Evolutionary conservation across 2,888 invertebrate species (phyloP).

Genomic region (Prosapia bicincta): DNA sequence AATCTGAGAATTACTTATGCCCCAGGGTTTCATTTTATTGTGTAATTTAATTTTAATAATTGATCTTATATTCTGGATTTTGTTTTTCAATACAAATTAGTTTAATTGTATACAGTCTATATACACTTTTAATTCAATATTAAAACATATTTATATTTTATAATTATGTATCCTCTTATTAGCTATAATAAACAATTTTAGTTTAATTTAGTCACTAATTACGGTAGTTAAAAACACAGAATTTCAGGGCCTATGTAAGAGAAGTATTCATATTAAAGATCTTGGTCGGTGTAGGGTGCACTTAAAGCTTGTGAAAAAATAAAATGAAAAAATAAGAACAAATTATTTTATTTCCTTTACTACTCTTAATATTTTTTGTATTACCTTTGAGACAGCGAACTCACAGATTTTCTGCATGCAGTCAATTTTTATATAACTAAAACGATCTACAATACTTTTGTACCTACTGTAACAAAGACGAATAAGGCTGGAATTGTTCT

Average conservation of each 20-base stretch:
- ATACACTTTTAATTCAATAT: neutral
- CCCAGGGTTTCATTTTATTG: neutral
- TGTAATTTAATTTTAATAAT: neutral
- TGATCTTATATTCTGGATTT: neutral
- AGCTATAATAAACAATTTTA: neutral
- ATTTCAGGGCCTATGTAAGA: neutral
- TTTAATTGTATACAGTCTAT: neutral
- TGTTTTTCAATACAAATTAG: neutral
- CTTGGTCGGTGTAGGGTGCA: neutral
- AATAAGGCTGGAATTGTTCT: too few relatives aligned
- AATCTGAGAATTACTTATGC: slow-evolving; percentile 16
- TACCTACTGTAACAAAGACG: too few relatives aligned
- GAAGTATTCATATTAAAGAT: neutral
- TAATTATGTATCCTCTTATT: neutral
- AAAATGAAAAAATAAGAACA: neutral
- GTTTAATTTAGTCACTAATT: neutral
- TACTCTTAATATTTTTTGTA: too few relatives aligned
- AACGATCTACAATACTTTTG: too few relatives aligned
- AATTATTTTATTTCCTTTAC: too few relatives aligned
- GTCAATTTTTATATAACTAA: too few relatives aligned
- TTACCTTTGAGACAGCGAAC: too few relatives aligned
- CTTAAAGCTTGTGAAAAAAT: neutral
- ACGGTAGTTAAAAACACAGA: too few relatives aligned
- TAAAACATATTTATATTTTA: neutral
- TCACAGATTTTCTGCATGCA: too few relatives aligned